Percentiles rank a stretch among this genome's conserved stretches.
Evolutionary conservation across 2,888 invertebrate genomes (phyloP).

Genomic region (Oxytorus armatus): DNA sequence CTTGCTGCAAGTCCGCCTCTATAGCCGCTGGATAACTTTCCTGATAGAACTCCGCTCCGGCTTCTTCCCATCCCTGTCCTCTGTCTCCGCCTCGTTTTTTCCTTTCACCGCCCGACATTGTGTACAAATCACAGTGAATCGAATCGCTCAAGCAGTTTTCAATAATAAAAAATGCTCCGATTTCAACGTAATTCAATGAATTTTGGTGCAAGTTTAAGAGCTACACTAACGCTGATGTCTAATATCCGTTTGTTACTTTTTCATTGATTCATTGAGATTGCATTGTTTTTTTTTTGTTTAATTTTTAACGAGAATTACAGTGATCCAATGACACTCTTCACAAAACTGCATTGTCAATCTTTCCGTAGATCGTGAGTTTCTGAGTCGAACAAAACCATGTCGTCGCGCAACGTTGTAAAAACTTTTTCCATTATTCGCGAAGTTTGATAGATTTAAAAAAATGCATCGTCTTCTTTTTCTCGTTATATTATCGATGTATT

Average conservation of each 20-base stretch:
- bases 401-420: conserved; percentile 30
- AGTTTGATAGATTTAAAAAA: neutral
- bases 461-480: neutral
- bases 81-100: conserved; percentile 86
- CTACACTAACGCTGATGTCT: too few relatives aligned
- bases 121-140: neutral
- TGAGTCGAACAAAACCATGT: conserved; percentile 28
- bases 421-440: conserved; percentile 24
- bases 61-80: conserved; percentile 92
- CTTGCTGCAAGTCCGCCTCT: conserved; percentile 87
- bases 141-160: neutral
- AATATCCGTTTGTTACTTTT: too few relatives aligned
- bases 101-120: conserved; percentile 87
- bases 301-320: neutral
- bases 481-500: neutral
- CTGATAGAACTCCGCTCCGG: conserved; percentile 94
- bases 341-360: conserved; percentile 34
- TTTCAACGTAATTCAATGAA: neutral
- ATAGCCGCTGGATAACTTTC: conserved; percentile 91
- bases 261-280: neutral
- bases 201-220: neutral
- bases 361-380: neutral
- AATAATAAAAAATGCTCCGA: too few relatives aligned
- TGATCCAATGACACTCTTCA: neutral
- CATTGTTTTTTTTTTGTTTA: neutral